Percentiles rank a stretch among this genome's conserved stretches.
Conservation (phyloP, 2,113 vertebrate genomes). For the Pongo pygmaeus region DNA sequence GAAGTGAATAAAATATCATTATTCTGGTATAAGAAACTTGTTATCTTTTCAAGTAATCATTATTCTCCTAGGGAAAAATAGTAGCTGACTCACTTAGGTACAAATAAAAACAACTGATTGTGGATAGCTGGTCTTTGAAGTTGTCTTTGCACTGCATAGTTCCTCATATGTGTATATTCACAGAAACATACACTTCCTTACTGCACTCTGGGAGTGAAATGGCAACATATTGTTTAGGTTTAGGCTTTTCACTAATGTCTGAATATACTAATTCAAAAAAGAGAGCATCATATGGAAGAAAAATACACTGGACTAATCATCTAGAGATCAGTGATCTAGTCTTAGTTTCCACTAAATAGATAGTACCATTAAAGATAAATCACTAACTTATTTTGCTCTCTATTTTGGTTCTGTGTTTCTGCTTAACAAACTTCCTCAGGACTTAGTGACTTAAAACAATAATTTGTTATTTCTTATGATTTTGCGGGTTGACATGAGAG, state of each 20-base stretch:
- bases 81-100: background rate
- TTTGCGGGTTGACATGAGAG: background rate
- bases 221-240: background rate
- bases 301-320: background rate
- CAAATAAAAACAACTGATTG: background rate
- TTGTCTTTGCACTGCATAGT: background rate
- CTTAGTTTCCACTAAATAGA: background rate
- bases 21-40: background rate
- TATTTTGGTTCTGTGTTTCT: background rate
- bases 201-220: background rate
- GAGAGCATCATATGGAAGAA: background rate
- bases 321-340: background rate
- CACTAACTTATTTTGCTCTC: background rate
- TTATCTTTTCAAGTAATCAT: conserved; percentile 46
- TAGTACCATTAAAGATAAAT: background rate
- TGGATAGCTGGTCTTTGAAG: background rate
- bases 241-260: background rate
- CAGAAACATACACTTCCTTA: background rate
- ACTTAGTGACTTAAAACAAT: background rate
- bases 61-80: background rate
- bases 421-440: background rate
- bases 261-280: background rate
- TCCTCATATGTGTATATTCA: background rate
- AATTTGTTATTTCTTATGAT: background rate
- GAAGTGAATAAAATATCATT: conserved; percentile 46